Conservation (phyloP, 2,113 vertebrate species). For the Grammomys dolichurus region DNA sequence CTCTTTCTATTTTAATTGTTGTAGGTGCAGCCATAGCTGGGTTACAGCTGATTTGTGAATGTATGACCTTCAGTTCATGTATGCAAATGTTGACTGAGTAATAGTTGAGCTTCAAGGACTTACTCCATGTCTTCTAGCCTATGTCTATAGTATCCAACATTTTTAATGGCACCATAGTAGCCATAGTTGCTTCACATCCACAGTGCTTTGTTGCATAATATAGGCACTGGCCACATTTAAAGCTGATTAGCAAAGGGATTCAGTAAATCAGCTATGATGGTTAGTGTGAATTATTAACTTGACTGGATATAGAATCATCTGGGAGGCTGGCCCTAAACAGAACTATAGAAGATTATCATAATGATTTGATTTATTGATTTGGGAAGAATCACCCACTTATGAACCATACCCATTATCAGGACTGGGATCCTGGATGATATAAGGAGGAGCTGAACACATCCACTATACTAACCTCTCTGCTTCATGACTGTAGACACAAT, state of each 20-base stretch:
- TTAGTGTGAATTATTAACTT: background rate
- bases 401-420: background rate
- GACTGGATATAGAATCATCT: background rate
- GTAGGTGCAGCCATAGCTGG: slow-evolving; percentile 91
- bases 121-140: slow-evolving; percentile 93
- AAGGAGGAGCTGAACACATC: background rate
- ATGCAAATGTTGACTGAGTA: slow-evolving; percentile 99
- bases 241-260: slow-evolving; percentile 96
- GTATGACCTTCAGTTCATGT: slow-evolving; percentile 99
- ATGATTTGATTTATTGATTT: background rate
- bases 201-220: slow-evolving; percentile 98
- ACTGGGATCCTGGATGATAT: background rate
- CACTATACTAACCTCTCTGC: background rate
- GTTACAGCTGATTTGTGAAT: slow-evolving; percentile 97
- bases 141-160: slow-evolving; percentile 96
- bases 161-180: slow-evolving; percentile 93
- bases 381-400: background rate
- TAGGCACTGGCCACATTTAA: slow-evolving; percentile 94
- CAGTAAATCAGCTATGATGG: slow-evolving; percentile 93
- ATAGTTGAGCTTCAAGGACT: slow-evolving; percentile 97
- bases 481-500: background rate
- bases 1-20: background rate
- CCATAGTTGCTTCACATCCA: slow-evolving; percentile 94
- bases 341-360: background rate
- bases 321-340: background rate